Evolutionary conservation across 2,113 vertebrate species (phyloP).

Genomic region (rabbit (Oryctolagus cuniculus)): mOryCun1.1 NC_091442.1:108216001-108216500

Average conservation of each 20-base stretch:
- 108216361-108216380: constrained; percentile 30
- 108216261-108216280: constrained; percentile 1
- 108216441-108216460: constrained; percentile 69
- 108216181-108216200: too few relatives aligned
- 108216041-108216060: too few relatives aligned
- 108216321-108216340: background rate
- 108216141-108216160: too few relatives aligned
- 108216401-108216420: constrained; percentile 4
- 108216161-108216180: too few relatives aligned
- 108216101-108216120: too few relatives aligned
- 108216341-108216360: background rate
- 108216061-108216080: too few relatives aligned
- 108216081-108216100: too few relatives aligned
- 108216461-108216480: constrained; percentile 69
- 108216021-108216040: too few relatives aligned
- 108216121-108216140: too few relatives aligned
- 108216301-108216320: background rate
- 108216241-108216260: constrained; percentile 15
- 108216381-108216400: constrained; percentile 56
- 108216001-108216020: background rate
- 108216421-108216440: constrained; percentile 63
- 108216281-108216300: background rate
- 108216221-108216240: background rate
- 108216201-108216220: background rate
- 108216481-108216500: constrained; percentile 80